Evolutionary conservation across 1,140 invertebrate species (phyloP).

Genomic region (Episyrphus balteatus): DNA sequence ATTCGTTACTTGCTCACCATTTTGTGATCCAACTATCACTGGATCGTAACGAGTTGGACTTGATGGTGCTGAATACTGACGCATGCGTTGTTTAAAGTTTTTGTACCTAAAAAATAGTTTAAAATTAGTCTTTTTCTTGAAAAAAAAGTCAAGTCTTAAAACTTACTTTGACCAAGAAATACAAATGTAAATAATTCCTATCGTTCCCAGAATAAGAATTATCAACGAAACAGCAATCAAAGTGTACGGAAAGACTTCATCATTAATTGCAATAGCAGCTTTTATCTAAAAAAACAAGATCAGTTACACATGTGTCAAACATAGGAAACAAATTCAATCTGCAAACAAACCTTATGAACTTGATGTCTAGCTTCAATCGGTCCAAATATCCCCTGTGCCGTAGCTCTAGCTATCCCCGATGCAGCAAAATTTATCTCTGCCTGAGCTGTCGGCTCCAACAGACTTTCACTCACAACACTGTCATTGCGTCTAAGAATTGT

Average conservation of each 20-base stretch:
- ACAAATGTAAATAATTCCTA: constrained; percentile 83
- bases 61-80: constrained; percentile 56
- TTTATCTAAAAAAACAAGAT: constrained; percentile 25
- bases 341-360: constrained; percentile 24
- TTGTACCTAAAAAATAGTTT: constrained; percentile 49
- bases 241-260: constrained; percentile 71
- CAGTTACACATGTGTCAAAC: background rate
- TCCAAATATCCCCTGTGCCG: constrained; percentile 56
- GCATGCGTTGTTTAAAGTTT: constrained; percentile 65
- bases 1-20: constrained; percentile 32
- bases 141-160: background rate
- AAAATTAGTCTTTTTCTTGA: background rate
- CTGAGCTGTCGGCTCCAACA: constrained; percentile 46
- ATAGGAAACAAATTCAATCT: background rate
- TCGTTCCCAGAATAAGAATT: constrained; percentile 71
- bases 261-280: constrained; percentile 47
- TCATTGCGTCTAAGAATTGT: constrained; percentile 61
- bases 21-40: constrained; percentile 55
- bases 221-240: constrained; percentile 76
- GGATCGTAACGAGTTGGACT: constrained; percentile 57
- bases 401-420: constrained; percentile 49
- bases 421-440: constrained; percentile 55
- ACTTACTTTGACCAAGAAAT: constrained; percentile 81
- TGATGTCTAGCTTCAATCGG: constrained; percentile 38
- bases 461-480: constrained; percentile 45